Conservation (phyloP, 2,113 vertebrate species). For the Pongo abelii region DNA sequence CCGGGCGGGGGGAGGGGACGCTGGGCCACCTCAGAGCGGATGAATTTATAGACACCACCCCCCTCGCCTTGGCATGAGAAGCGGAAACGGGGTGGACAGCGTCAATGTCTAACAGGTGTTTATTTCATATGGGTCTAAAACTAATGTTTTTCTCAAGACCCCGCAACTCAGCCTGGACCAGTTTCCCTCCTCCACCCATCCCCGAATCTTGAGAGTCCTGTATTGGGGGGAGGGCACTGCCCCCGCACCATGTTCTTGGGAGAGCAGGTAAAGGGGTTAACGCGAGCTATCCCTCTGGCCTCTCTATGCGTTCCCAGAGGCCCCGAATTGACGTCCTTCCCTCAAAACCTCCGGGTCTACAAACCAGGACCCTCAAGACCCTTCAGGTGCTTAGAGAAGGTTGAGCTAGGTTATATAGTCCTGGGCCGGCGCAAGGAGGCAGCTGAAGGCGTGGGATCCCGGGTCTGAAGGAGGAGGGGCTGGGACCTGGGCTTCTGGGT, state of each 20-base stretch:
- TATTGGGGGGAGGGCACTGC: background rate
- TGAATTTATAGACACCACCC: background rate
- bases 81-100: background rate
- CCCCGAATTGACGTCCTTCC: background rate
- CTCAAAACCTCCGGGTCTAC: background rate
- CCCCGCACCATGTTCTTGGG: background rate
- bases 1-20: background rate
- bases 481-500: background rate
- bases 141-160: background rate
- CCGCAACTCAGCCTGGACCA: background rate
- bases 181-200: background rate
- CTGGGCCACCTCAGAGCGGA: background rate
- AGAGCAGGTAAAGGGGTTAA: background rate
- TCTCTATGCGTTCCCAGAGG: background rate
- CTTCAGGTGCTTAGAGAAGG: background rate
- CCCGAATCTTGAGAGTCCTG: background rate
- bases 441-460: background rate
- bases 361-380: background rate
- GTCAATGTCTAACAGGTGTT: constrained; percentile 11
- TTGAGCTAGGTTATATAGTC: background rate
- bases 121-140: background rate
- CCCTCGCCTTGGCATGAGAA: background rate
- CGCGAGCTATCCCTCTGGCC: background rate
- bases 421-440: too few relatives aligned
- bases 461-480: background rate